phyloP scores from a whole-genome alignment of 1,140 invertebrate species.

The Diuraphis noxia region DNA sequence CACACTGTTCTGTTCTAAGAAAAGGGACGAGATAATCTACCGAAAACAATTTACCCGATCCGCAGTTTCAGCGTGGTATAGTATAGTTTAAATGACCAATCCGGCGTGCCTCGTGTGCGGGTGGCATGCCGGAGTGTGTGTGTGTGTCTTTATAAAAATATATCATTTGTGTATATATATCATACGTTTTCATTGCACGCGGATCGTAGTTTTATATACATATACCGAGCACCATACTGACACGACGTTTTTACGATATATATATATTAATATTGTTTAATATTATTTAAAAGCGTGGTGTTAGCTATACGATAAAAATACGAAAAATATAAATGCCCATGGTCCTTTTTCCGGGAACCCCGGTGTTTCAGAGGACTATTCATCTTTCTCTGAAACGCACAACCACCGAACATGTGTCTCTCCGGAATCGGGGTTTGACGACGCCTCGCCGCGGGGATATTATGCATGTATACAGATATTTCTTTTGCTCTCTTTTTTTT shows the following conservation, averaged over 20 bases:
- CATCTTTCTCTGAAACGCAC: not conserved
- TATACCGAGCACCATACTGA: not conserved
- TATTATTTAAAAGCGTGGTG: not conserved
- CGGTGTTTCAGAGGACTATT: not conserved
- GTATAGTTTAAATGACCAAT: not conserved
- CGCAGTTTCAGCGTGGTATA: not conserved
- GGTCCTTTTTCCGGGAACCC: not conserved
- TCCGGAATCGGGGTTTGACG: not conserved
- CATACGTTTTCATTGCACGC: not conserved
- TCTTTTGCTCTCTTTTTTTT: not conserved
- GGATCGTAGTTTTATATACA: not conserved
- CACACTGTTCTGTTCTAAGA: not conserved
- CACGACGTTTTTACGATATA: not conserved
- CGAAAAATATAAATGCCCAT: not conserved
- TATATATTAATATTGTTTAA: too few relatives aligned
- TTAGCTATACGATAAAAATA: not conserved
- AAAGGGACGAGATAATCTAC: constrained; percentile 5
- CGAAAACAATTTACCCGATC: not conserved
- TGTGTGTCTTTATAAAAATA: not conserved
- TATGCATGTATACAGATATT: not conserved
- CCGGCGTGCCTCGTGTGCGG: not conserved
- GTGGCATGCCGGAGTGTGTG: not conserved
- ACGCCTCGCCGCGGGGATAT: not conserved
- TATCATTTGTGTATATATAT: not conserved
- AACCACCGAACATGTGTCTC: not conserved